Base-by-base conservation (phyloP, 2,113 vertebrate genomes). In the Oryzias melastigma region DNA sequence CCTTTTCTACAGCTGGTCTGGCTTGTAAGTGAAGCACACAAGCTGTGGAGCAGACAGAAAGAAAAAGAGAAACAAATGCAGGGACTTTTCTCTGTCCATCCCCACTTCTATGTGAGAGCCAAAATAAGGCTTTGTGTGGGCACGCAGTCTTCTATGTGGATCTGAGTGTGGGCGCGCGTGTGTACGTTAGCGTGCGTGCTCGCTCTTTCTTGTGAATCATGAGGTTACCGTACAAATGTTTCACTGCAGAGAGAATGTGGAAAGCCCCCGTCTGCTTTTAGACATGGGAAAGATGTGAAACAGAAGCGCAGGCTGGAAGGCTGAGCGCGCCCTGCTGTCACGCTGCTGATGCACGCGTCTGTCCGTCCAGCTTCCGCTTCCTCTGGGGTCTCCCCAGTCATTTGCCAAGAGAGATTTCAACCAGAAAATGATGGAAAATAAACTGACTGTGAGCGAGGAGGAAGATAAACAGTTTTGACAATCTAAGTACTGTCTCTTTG, bases 201-300 rank as follows among this genome's bases (percentile, higher is more conserved):
- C n/a, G 12, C 52, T 82, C 75, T 86, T 70, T 73, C 78, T 84
- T 77, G 73, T 89, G 90, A 91, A 84, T 89, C 87, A 90, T 84
- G 81, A 73, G 68, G 68, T 76, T 79, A 77, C 68, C 73, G 78
- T 65, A 83, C 69, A 70, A 78, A 71, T 80, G 71, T 57, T 82
- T 85, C 73, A 83, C 60, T 17, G 73, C 72, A 77, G 56, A 74
- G 44, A 82, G 41, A 65, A 78, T 52, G 66, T 84, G 87, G 87
- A 90, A 91, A 91, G 65, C 81, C 88, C 89, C 84, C 27, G 70
- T 82, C 80, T 73, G 64, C 75, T 77, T 83, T 78, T 56, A 79
- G 70, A 85, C 62, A 62, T 68, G 46, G 80, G 81, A 86, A 86
- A 84, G 58, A 75, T 29, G 44, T 57, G 57, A 3, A 59, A 63